Evolutionary conservation across 2,888 invertebrate genomes (phyloP), one percentile per base, ranked within the genome.

Genomic region (Poecilobothrus nobilitatus): DNA sequence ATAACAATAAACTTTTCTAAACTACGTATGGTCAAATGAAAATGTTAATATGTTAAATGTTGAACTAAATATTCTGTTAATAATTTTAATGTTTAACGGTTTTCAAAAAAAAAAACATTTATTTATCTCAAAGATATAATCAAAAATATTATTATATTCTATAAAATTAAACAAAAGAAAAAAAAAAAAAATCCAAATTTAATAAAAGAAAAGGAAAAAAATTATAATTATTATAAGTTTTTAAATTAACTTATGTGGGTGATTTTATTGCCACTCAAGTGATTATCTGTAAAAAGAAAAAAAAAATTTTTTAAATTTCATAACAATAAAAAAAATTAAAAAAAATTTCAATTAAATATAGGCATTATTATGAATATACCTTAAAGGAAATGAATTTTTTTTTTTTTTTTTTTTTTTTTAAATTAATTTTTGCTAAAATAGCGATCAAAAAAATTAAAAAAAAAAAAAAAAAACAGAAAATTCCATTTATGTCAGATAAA

Each of bases 191-290:
- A 18, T 53, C 2, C 6, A 53, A 37, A 10, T 12, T 37, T 10
- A 37, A 37, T 8, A 37, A 37, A 53, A 53, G 53, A 53, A 53
- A 15, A 44, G n/a, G n/a, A n/a, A 41, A 8, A 41, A 41, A 15
- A 4, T 27, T 27, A 27, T 27, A 27, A 27, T 27, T 37, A 37
- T 37, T 37, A 37, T 37, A 10, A 37, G 12, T 53, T 53, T 18
- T 53, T 53, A 18, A 53, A 53, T 53, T 53, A 53, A 53, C 53
- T 53, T 53, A 53, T 53, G 53, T 53, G 53, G 53, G 53, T 53
- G 53, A 53, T 53, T 53, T 53, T 53, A n/a, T 53, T 53, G 18
- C 53, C 37, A 37, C 37, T 10, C 37, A 12, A 37, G 12, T 37
- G 37, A 37, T 10, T 37, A 53, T n/a, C 53, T 12, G 4, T 27